phyloP scores from a whole-genome alignment of 1,140 invertebrate species.

The Dendrolimus punctatus region DNA sequence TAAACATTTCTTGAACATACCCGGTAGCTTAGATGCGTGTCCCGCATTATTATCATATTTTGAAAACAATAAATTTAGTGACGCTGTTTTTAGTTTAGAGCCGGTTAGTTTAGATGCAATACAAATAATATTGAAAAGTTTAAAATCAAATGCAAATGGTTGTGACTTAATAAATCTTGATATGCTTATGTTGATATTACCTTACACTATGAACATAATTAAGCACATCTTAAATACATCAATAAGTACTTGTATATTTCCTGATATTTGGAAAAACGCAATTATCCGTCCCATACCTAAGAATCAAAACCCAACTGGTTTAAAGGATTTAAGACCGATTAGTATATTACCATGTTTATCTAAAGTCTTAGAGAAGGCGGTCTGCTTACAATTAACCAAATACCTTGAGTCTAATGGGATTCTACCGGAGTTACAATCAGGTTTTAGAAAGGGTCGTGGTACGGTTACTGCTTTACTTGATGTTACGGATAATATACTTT shows the following conservation, averaged over 20 bases:
- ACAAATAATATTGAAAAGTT: conserved; percentile 3
- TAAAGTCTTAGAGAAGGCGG: no score
- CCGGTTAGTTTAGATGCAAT: background rate
- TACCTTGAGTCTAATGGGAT: no score
- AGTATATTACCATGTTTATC: no score
- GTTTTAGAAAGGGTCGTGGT: conserved; percentile 10
- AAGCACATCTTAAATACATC: conserved; percentile 5
- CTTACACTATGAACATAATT: conserved; percentile 1
- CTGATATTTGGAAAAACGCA: conserved; percentile 10
- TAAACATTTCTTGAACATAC: conserved; percentile 17
- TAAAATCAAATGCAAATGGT: conserved; percentile 15
- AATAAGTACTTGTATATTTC: conserved; percentile 4
- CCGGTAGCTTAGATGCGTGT: conserved; percentile 2
- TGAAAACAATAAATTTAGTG: conserved; percentile 2
- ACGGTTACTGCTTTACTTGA: conserved; percentile 8
- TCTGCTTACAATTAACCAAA: no score
- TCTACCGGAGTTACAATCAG: conserved; percentile 5
- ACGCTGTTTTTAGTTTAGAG: conserved; percentile 7
- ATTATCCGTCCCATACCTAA: no score
- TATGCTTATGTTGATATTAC: conserved; percentile 11
- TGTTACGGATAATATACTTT: conserved; percentile 9
- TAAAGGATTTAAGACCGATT: no score
- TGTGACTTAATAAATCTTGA: conserved; percentile 10
- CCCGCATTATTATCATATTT: no score
- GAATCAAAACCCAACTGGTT: no score